Evolutionary conservation across 35 echinoderm and acorn worm genomes (phyloP), one percentile per base, ranked within the genome.

Genomic region (Heliocidaris tuberculata): DNA sequence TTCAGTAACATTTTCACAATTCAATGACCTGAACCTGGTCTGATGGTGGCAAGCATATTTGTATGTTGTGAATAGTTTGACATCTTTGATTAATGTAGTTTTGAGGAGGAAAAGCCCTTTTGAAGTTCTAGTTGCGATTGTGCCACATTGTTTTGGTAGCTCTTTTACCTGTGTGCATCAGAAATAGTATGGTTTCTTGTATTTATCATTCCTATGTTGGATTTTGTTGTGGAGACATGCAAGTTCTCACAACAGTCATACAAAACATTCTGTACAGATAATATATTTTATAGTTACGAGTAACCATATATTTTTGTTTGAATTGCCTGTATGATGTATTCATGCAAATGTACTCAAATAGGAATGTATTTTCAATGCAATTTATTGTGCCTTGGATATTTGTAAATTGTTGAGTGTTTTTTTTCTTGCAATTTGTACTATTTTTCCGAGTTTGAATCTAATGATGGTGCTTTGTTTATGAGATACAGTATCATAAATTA

Each of bases 221-320:
- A 56, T 56, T n/a, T 56, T 56, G 52, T 56, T 56, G 52, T 78
- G 65, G 19, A n/a, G 65, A 78, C 65, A 78, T 78, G 21, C 65
- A 78, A 78, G 65, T 27, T 78, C 7, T 78, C 65, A 78, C 17
- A 16, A 6, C 61, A 78, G 27, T 78, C 7, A 42, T 42, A 42
- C 35, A 42, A 42, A 42, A 42, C 35, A 27, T 78, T 78, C 65
- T 78, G 65, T 78, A 78, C 65, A 78, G 65, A 78, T 78, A 78
- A 78, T 78, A 78, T 78, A 78, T 78, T 78, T 78, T 78, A 78
- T 78, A 78, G 65, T 78, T 78, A 78, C 27, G 65, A 78, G 65
- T 78, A 78, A 78, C 65, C 65, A n/a, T 78, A 78, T 78, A 78
- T 78, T 78, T 78, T 78, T 78, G 65, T 78, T 78, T 78, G 65